Conservation (phyloP, 2,113 vertebrate species). For the Pteropus alecto region DNA sequence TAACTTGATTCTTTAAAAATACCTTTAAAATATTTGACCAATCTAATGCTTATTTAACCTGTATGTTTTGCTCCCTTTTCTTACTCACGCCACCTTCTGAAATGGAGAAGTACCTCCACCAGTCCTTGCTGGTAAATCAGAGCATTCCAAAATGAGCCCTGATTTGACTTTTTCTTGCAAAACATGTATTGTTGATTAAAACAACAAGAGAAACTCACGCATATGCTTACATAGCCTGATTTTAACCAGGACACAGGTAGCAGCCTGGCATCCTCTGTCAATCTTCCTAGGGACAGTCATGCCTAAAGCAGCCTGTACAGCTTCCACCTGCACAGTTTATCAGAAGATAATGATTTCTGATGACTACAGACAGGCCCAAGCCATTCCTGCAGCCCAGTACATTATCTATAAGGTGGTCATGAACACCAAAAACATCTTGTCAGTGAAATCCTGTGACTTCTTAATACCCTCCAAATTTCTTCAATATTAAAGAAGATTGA, state of each 20-base stretch:
- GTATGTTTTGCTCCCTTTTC: neutral
- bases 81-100: neutral
- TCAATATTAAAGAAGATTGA: neutral
- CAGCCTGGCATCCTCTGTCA: neutral
- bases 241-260: neutral
- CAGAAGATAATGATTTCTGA: neutral
- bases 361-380: neutral
- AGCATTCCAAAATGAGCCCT: neutral
- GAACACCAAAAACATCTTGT: neutral
- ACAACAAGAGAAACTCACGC: conserved; percentile 13
- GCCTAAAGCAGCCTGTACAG: neutral
- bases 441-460: neutral
- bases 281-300: neutral
- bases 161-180: conserved; percentile 3
- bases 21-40: conserved; percentile 63
- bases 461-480: neutral
- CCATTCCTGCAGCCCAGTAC: neutral
- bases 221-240: neutral
- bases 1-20: neutral
- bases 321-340: neutral
- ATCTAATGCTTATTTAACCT: conserved; percentile 8
- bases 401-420: neutral
- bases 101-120: conserved; percentile 59
- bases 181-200: conserved; percentile 7
- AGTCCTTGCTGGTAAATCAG: neutral